Percentiles rank a stretch among this genome's conserved stretches.
Evolutionary conservation across 2,113 vertebrate genomes (phyloP).

Genomic region (Hypomesus transpacificus): DNA sequence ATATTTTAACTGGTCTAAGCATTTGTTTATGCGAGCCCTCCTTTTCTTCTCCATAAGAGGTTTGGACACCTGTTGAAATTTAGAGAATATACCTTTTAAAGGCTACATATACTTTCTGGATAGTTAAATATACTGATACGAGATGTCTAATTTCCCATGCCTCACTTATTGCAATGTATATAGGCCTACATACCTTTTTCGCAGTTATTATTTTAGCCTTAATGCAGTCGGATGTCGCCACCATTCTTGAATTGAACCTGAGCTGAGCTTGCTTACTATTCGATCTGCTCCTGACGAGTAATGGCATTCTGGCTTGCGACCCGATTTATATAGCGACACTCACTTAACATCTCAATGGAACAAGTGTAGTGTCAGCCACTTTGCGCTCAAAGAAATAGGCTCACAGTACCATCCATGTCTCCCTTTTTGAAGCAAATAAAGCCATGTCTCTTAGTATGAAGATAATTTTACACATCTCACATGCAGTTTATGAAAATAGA

Average conservation of each 20-base stretch:
- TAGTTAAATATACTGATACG: background rate
- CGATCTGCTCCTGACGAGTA: conserved; percentile 27
- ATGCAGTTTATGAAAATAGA: too few relatives aligned
- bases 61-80: conserved; percentile 76
- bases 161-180: background rate
- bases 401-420: too few relatives aligned
- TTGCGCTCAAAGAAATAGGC: conserved; percentile 32
- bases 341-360: conserved; percentile 77
- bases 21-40: conserved; percentile 84
- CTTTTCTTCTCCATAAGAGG: conserved; percentile 89
- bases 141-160: background rate
- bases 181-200: conserved; percentile 60
- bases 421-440: background rate
- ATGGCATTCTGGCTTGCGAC: conserved; percentile 32
- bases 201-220: conserved; percentile 49
- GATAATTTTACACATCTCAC: too few relatives aligned
- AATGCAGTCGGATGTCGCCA: conserved; percentile 58
- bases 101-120: background rate
- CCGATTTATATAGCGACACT: conserved; percentile 68
- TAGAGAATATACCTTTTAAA: background rate
- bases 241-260: conserved; percentile 53
- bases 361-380: conserved; percentile 15
- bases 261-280: too few relatives aligned
- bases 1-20: conserved; percentile 79
- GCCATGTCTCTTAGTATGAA: background rate